Evolutionary conservation across 1,140 invertebrate species (phyloP).

Genomic region (Trypoxylus dichotomus): DNA sequence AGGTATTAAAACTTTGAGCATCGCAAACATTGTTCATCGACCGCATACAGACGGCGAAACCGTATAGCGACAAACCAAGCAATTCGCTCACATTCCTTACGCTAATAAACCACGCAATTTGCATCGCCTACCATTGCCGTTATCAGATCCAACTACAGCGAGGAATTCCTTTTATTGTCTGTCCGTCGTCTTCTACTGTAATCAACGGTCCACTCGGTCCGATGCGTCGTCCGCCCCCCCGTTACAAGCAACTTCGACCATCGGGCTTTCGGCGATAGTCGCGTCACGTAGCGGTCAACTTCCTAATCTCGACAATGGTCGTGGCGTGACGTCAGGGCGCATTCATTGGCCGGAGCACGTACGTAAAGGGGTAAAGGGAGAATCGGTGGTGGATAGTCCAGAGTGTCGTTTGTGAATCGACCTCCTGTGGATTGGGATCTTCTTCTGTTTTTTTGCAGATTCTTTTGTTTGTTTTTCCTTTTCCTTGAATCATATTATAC

Average conservation of each 20-base stretch:
- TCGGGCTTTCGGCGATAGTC: neutral
- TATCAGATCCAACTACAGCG: neutral
- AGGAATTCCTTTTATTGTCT: neutral
- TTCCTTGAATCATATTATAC: no score
- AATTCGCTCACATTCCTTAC: no score
- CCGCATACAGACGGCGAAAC: no score
- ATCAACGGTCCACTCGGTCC: neutral
- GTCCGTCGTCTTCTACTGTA: neutral
- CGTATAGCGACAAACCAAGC: no score
- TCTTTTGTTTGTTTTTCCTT: no score
- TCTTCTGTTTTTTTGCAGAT: no score
- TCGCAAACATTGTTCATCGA: no score
- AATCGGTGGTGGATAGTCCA: neutral
- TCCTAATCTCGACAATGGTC: neutral
- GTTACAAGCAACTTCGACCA: neutral
- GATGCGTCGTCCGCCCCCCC: neutral
- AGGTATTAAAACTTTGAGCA: no score
- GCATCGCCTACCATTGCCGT: neutral
- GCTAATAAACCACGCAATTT: neutral
- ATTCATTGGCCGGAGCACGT: neutral
- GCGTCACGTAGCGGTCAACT: neutral
- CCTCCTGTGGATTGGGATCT: neutral
- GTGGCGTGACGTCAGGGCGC: neutral
- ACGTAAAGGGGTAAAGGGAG: neutral
- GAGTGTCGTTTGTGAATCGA: neutral